Conservation (phyloP, 2,797 vertebrate species). For the Zalophus californianus region DNA sequence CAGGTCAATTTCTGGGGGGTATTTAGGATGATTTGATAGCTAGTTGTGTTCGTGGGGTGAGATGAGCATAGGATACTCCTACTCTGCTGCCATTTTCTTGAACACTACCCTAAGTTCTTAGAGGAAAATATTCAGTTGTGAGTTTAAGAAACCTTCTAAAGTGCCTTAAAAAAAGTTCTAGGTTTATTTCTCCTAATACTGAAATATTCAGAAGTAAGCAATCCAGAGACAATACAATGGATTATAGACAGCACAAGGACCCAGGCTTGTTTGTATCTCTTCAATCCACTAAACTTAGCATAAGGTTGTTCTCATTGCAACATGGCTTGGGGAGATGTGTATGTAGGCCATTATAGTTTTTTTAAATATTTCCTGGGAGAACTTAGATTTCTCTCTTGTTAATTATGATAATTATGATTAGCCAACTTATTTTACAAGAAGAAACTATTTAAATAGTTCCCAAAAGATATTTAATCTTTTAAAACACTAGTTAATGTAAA, state of each 20-base stretch:
- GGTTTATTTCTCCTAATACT: background rate
- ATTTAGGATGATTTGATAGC: background rate
- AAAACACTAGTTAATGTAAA: background rate
- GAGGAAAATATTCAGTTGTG: background rate
- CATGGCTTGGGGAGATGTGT: background rate
- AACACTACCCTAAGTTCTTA: background rate
- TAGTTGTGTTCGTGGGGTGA: background rate
- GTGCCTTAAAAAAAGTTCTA: background rate
- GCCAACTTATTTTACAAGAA: background rate
- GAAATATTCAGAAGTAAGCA: background rate
- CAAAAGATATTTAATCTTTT: background rate
- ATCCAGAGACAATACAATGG: background rate
- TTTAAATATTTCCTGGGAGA: background rate
- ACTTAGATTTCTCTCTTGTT: background rate
- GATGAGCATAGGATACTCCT: background rate
- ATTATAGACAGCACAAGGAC: background rate
- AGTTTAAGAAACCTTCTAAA: background rate
- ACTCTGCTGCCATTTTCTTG: background rate
- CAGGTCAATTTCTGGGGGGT: background rate
- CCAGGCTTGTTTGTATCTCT: background rate
- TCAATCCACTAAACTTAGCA: background rate
- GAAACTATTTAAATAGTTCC: slow-evolving; percentile 7
- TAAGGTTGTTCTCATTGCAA: background rate
- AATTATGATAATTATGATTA: background rate
- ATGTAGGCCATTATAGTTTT: background rate